Evolutionary conservation across 1,140 invertebrate genomes (phyloP).

Genomic region (Proctacanthus coquilletti): DNA sequence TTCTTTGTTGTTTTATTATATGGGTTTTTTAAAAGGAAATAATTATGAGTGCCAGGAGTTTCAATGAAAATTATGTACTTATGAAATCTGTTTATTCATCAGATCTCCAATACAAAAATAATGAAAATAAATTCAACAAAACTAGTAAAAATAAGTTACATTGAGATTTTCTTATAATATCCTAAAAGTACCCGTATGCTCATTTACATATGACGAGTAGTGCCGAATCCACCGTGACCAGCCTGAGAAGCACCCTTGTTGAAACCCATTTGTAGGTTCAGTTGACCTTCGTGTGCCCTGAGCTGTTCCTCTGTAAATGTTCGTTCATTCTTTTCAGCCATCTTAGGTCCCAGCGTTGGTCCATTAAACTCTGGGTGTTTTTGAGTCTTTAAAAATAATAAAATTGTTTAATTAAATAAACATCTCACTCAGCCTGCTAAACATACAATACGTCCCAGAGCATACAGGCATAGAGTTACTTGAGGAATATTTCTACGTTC

Average conservation of each 20-base stretch:
- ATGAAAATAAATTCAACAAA: no score
- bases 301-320: slow-evolving; percentile 91
- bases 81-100: no score
- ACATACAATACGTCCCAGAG: slow-evolving; percentile 80
- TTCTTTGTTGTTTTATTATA: no score
- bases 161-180: no score
- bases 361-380: slow-evolving; percentile 87
- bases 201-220: slow-evolving; percentile 83
- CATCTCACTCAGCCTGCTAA: neutral
- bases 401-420: slow-evolving; percentile 2
- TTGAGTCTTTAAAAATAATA: slow-evolving; percentile 48
- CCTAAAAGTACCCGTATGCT: no score
- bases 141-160: no score
- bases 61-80: no score
- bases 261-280: slow-evolving; percentile 92
- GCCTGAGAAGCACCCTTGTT: slow-evolving; percentile 85
- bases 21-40: no score
- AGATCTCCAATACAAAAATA: no score
- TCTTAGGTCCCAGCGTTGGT: slow-evolving; percentile 80
- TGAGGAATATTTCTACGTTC: slow-evolving; percentile 92
- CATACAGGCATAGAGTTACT: slow-evolving; percentile 81
- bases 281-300: slow-evolving; percentile 71
- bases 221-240: slow-evolving; percentile 81
- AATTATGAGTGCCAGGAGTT: no score
- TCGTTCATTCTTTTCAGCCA: slow-evolving; percentile 86